phyloP scores from a whole-genome alignment of 1,140 invertebrate species.

The Pollicipes pollicipes region DNA sequence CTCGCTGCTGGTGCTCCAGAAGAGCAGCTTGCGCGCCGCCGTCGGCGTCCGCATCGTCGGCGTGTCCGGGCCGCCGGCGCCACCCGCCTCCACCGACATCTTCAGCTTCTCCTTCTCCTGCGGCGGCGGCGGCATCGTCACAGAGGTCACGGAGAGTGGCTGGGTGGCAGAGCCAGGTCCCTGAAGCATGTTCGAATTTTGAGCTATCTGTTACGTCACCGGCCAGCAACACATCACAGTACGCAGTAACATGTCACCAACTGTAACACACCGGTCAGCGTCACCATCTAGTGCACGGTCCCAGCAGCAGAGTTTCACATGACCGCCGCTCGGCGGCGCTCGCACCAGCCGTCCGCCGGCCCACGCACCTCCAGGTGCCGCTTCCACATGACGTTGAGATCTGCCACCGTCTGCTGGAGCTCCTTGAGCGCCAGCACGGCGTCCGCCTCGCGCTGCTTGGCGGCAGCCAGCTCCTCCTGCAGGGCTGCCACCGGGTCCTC shows the following conservation, averaged over 20 bases:
- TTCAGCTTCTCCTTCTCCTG: constrained; percentile 6
- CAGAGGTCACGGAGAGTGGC: no score
- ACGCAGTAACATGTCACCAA: no score
- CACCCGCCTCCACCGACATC: not conserved
- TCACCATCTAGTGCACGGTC: no score
- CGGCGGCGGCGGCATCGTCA: no score
- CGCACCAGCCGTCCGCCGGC: not conserved
- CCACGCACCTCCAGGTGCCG: constrained; percentile 23
- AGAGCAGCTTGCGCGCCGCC: constrained; percentile 46
- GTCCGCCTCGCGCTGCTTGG: constrained; percentile 90
- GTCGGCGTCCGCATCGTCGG: constrained; percentile 23
- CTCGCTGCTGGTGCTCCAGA: constrained; percentile 41
- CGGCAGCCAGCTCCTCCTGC: constrained; percentile 90
- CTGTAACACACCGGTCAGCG: no score
- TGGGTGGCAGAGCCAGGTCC: no score
- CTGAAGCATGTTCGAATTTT: no score
- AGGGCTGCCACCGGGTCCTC: constrained; percentile 72
- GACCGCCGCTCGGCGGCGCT: no score
- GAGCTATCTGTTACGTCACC: no score
- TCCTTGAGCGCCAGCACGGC: constrained; percentile 90
- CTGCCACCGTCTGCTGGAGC: constrained; percentile 66
- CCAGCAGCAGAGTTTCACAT: no score
- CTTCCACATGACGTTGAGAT: constrained; percentile 56
- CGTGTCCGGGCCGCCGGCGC: not conserved
- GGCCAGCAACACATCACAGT: no score